Conservation (phyloP, 2,888 invertebrate species). For the Hyposoter dolosus region DNA sequence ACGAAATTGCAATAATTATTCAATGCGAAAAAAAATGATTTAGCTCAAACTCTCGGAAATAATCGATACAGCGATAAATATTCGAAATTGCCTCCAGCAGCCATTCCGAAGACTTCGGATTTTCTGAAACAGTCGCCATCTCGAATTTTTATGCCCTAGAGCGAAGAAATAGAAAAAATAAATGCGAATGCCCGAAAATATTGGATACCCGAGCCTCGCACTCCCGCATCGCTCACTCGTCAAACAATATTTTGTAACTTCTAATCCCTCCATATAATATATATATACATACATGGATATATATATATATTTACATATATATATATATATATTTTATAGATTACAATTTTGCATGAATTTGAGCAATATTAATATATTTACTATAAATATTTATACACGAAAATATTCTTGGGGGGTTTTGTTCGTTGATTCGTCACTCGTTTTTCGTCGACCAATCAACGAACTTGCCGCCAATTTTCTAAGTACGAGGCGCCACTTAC, state of each 20-base stretch:
- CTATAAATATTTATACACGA: constrained; percentile 49
- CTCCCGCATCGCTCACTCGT: constrained; percentile 66
- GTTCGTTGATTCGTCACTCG: constrained; percentile 30
- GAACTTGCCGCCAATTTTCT: constrained; percentile 24
- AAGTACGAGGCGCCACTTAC: constrained; percentile 26
- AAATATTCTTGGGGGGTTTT: constrained; percentile 38
- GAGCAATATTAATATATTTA: constrained; percentile 82
- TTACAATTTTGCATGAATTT: constrained; percentile 81
- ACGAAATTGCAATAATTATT: background rate
- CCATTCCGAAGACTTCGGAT: background rate
- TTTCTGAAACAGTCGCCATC: background rate
- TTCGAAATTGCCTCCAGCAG: background rate
- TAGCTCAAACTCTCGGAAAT: constrained; percentile 53
- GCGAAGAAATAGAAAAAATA: background rate
- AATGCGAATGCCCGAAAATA: constrained; percentile 34
- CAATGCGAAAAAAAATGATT: constrained; percentile 20
- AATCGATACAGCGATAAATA: constrained; percentile 5
- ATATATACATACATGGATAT: constrained; percentile 72
- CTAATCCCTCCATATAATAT: constrained; percentile 80
- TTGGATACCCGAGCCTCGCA: constrained; percentile 2
- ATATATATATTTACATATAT: constrained; percentile 74
- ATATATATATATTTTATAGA: constrained; percentile 80
- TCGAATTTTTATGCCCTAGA: constrained; percentile 9
- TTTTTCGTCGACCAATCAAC: constrained; percentile 38
- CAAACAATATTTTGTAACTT: constrained; percentile 75